Evolutionary conservation across 2,113 vertebrate genomes (phyloP), one percentile per base, ranked within the genome.

Genomic region (Chlorodrepanis virens): DNA sequence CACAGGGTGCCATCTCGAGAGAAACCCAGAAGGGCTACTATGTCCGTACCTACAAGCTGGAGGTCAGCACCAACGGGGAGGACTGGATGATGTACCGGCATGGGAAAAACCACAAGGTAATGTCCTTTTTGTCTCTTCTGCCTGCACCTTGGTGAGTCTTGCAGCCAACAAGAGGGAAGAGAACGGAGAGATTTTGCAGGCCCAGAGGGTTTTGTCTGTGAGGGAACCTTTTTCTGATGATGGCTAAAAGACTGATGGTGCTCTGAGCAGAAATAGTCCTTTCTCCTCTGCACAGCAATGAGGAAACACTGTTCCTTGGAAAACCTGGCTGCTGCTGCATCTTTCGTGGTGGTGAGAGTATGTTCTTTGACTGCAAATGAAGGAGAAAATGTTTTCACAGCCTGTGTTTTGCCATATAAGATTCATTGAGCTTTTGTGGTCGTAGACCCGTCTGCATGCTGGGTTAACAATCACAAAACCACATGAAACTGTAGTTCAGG

Each of bases 1-100:
- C 99, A 0, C 99, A 99, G 94, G 99, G 99, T 8, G 99, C 99
- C 35, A 94, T 99, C 94, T 99, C 99, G 9, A 98, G 99, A 93
- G 99, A 99, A 95, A 99, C 99, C 0, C 98, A 98, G 95, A 99
- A 98, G 75, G 98, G 98, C 54, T 99, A 99, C 96, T 99, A 98
- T 20, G 98, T 99, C 93, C 99, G 98, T 79, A 98, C 98, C 42
- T 99, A 99, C 96, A 99, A 99, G 93, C 97, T 99, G 97, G 99
- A 99, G 96, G 98, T 99, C 98, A 99, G 99, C 98, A 99, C 99
- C 60, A 99, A 99, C 2, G 99, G 99, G 2, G 99, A 99, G 87
- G 99, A 99, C 98, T 99, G 99, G 99, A 99, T 99, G 99, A 98
- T 99, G 74, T 99, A 99, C 96, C 98, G 99, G 10, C 99, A 99